Evolutionary conservation across 2,113 vertebrate species (phyloP).

Genomic region (Clarias magur): DNA sequence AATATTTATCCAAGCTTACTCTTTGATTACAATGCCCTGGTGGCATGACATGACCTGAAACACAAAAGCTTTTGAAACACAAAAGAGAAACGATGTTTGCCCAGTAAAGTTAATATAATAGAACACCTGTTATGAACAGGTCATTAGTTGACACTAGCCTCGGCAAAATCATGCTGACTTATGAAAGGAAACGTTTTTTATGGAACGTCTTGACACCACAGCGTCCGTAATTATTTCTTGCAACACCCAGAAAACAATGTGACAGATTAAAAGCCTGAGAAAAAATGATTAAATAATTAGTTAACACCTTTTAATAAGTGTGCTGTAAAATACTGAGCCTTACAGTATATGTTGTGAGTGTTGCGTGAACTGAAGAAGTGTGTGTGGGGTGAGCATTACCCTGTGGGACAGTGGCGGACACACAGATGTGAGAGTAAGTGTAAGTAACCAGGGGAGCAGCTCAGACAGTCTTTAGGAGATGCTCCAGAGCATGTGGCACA

Average conservation of each 20-base stretch:
- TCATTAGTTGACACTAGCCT: neutral
- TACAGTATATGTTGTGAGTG: neutral
- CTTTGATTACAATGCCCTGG: too few relatives aligned
- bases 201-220: neutral
- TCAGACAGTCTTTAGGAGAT: constrained; percentile 71
- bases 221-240: neutral
- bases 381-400: constrained; percentile 57
- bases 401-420: constrained; percentile 72
- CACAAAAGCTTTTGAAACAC: neutral
- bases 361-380: neutral
- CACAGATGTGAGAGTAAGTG: constrained; percentile 69
- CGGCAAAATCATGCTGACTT: neutral
- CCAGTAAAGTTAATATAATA: neutral
- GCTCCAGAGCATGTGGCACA: constrained; percentile 69
- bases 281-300: neutral
- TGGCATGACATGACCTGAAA: neutral
- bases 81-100: neutral
- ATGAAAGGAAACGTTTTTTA: neutral
- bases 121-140: neutral
- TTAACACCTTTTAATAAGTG: neutral
- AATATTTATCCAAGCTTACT: neutral
- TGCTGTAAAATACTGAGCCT: neutral
- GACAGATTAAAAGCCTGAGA: neutral
- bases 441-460: constrained; percentile 69
- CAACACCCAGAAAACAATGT: neutral